phyloP scores from a whole-genome alignment of 2,113 vertebrate genomes.

The Muntiacus muntjak region DNA sequence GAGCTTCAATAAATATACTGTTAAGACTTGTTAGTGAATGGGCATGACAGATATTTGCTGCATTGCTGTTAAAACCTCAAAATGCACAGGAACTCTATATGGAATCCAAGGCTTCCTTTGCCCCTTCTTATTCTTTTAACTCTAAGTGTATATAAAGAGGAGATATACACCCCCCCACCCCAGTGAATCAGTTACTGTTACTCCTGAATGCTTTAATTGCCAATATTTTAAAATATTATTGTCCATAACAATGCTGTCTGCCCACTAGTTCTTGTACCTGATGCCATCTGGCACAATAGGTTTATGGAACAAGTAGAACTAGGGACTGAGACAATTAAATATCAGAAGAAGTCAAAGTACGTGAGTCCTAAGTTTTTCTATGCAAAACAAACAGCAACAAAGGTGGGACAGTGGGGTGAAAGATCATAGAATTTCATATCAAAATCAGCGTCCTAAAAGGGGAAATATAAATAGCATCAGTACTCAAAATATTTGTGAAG shows the following conservation, averaged over 20 bases:
- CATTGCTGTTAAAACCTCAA: not conserved
- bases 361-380: not conserved
- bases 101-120: not conserved
- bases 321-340: not conserved
- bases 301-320: not conserved
- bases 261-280: not conserved
- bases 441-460: not conserved
- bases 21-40: not conserved
- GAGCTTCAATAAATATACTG: constrained; percentile 30
- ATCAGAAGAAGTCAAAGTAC: constrained; percentile 26
- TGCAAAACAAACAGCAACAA: not conserved
- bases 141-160: not conserved
- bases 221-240: not conserved
- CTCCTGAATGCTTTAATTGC: not conserved
- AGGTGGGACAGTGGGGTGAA: not conserved
- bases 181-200: not conserved
- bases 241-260: not conserved
- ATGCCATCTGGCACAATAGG: not conserved
- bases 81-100: not conserved
- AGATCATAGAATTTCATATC: not conserved
- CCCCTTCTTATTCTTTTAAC: not conserved
- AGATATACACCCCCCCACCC: not conserved
- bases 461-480: not conserved
- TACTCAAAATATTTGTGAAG: not conserved
- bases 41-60: not conserved